phyloP scores from a whole-genome alignment of 92 coral and sea anemone species.

The Porites lobata region DNA sequence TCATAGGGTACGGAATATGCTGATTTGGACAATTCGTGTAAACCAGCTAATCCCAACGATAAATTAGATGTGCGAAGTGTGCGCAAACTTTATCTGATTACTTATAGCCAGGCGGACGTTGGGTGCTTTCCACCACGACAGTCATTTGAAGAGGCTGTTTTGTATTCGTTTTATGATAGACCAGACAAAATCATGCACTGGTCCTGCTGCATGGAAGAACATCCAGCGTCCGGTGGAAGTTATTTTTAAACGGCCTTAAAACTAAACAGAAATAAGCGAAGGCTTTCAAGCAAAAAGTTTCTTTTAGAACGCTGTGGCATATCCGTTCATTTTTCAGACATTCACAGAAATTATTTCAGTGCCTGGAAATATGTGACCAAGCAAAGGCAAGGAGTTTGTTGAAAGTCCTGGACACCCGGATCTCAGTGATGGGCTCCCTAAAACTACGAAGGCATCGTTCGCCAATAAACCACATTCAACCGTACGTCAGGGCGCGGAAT shows the following conservation, averaged over 20 bases:
- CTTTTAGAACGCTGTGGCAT: slow-evolving; percentile 16
- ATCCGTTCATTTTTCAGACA: slow-evolving; percentile 51
- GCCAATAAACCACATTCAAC: background rate
- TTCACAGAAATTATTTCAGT: slow-evolving; percentile 61
- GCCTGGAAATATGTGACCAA: slow-evolving; percentile 71
- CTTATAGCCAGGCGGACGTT: no score
- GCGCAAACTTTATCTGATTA: no score
- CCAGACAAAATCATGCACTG: slow-evolving; percentile 46
- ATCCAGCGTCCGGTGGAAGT: slow-evolving; percentile 22
- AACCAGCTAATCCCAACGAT: no score
- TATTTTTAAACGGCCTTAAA: slow-evolving; percentile 55
- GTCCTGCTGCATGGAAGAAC: slow-evolving; percentile 60
- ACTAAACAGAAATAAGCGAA: slow-evolving; percentile 24
- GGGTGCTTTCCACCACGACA: no score
- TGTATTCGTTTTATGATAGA: slow-evolving; percentile 29
- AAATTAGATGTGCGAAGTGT: no score
- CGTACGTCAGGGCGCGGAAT: no score
- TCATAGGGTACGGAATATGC: no score
- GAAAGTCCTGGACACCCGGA: slow-evolving; percentile 67
- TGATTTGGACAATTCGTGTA: no score
- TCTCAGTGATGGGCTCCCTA: background rate
- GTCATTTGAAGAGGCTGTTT: slow-evolving; percentile 41
- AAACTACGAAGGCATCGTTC: no score
- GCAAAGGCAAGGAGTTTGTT: slow-evolving; percentile 27
- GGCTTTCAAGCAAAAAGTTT: slow-evolving; percentile 10